Evolutionary conservation across 2,113 vertebrate species (phyloP).

Genomic region (Amazona vittata): DNA sequence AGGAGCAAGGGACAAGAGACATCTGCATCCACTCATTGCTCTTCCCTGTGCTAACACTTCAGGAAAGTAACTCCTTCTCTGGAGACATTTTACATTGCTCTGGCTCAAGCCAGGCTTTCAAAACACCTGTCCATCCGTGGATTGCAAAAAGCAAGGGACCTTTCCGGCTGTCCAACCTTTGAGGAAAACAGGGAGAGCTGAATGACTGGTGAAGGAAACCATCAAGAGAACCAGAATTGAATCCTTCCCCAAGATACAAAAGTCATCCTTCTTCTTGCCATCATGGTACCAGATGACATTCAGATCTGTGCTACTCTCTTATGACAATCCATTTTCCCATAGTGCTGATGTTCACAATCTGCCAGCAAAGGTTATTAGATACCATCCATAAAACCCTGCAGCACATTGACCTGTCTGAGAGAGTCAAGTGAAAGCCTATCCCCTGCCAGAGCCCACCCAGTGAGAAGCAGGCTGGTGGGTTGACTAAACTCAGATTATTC

Average conservation of each 20-base stretch:
- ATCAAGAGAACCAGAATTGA: neutral
- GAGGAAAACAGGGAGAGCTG: neutral
- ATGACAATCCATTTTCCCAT: neutral
- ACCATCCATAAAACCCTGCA: neutral
- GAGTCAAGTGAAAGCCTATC: neutral
- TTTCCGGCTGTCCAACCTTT: neutral
- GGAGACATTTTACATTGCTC: neutral
- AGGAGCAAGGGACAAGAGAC: neutral
- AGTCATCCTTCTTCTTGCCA: neutral
- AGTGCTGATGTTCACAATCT: neutral
- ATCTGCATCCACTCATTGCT: neutral
- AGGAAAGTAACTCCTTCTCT: neutral
- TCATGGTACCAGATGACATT: rapidly evolving
- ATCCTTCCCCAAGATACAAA: neutral
- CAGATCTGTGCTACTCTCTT: neutral
- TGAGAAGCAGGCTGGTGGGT: constrained; percentile 19
- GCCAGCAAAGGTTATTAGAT: constrained; percentile 19
- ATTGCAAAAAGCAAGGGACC: neutral
- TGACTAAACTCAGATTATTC: constrained; percentile 27
- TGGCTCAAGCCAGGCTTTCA: neutral
- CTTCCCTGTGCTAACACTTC: neutral
- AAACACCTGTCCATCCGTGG: neutral
- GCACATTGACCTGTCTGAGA: neutral
- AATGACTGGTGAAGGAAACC: neutral
- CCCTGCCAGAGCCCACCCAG: constrained; percentile 53